A percentile compares a stretch with the other conserved stretches of the same genome.
Evolutionary conservation across 2,113 vertebrate species (phyloP).

Genomic region (Sturnira hondurensis): DNA sequence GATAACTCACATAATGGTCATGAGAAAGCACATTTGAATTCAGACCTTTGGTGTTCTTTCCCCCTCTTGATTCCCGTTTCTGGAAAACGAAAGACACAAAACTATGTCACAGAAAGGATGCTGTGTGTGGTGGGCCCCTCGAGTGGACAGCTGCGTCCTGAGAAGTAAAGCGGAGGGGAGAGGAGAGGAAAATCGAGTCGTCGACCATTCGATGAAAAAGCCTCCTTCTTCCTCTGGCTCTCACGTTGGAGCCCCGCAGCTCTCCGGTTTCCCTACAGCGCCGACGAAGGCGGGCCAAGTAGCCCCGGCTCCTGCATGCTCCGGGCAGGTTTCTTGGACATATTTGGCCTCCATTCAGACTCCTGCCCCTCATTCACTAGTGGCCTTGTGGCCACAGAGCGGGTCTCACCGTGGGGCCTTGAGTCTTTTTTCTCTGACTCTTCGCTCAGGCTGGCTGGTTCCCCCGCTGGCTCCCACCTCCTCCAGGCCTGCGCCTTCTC

Average conservation of each 20-base stretch:
- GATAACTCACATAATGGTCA: not conserved
- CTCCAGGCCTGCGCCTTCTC: not conserved
- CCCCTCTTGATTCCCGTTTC: not conserved
- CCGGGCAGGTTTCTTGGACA: not conserved
- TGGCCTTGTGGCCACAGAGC: not conserved
- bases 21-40: not conserved
- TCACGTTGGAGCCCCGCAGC: too few relatives aligned
- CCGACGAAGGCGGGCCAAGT: not conserved
- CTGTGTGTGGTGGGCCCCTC: not conserved
- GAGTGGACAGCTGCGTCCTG: not conserved
- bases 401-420: not conserved
- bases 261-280: too few relatives aligned
- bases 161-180: not conserved
- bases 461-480: not conserved
- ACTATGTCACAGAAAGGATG: not conserved
- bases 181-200: not conserved
- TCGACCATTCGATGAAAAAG: constrained; percentile 11
- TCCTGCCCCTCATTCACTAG: not conserved
- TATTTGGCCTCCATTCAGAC: not conserved
- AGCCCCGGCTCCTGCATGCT: not conserved
- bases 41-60: not conserved
- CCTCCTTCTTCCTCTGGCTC: not conserved
- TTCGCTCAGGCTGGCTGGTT: not conserved
- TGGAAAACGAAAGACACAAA: not conserved
- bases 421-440: not conserved